Base-by-base conservation (phyloP, 2,888 invertebrate genomes). In the Teinopalpus imperialis region DNA sequence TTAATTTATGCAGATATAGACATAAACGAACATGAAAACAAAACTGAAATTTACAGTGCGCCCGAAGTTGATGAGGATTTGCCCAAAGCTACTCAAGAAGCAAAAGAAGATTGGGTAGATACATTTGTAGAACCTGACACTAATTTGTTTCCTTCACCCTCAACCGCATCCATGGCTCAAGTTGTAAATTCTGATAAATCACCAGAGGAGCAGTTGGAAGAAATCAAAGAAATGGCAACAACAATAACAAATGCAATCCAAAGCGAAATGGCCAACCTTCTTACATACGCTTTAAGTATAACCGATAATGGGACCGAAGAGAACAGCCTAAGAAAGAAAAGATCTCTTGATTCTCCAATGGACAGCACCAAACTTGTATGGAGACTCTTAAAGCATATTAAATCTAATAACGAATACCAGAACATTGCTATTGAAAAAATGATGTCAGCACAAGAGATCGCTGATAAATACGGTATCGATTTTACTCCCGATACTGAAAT, bases 351-450 rank as follows among this genome's bases (percentile, higher is more conserved):
- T 53, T 64, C 75, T 9, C 83, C 88, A 1, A 71, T 83, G 69
- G 87, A 79, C 18, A 82, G 81, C 54, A 70, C 81, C 1, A 63
- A 79, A 18, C 43, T 85, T 6, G 72, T 88, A 0, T 77, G 74
- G 65, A 70, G 80, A 56, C 50, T 88, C 12, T 56, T 88, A 1
- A 80, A 78, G 43, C 87, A 88, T 47, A 87, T 88, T 1, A 87
- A 86, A 52, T 68, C 69, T 0, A 83, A 75, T 48, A 88, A 87
- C 36, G 87, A 88, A 55, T 78, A 76, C 46, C 88, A 88, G 43
- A 87, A 86, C 47, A 74, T 85, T n/a, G 86, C 86, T 1, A 86
- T 88, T 8, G 88, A 87, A 7, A 87, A 88, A 56, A 82, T 88
- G 83, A 86, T 88, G 86, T 67, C 75, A 1, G 87, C 87, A 30